Conservation (phyloP, 2,888 invertebrate genomes). For the Melieria omissa region DNA sequence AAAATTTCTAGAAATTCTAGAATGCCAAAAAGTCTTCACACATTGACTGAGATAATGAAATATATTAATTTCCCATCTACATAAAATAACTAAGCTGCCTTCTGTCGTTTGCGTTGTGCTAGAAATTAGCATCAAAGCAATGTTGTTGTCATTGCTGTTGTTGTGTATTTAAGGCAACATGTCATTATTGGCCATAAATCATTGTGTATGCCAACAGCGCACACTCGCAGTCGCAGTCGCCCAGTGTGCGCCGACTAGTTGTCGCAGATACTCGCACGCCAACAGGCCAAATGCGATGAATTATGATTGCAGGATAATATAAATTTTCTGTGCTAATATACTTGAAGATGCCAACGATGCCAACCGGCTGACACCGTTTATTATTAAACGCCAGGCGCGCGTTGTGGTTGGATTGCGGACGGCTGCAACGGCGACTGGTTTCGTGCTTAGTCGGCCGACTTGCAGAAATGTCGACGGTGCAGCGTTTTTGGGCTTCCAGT, state of each 20-base stretch:
- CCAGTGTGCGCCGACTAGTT: background rate
- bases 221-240: background rate
- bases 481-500: background rate
- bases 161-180: conserved; percentile 2
- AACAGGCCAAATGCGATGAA: conserved; percentile 41
- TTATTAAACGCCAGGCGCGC: background rate
- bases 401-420: background rate
- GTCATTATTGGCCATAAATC: conserved; percentile 20
- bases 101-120: no score
- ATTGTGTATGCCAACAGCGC: conserved; percentile 21
- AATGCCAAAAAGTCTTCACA: no score
- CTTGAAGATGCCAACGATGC: conserved; percentile 24
- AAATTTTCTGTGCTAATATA: conserved; percentile 47
- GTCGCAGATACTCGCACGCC: conserved; percentile 12
- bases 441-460: no score
- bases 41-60: no score
- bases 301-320: conserved; percentile 49
- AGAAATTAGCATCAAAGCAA: no score
- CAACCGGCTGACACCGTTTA: conserved; percentile 19
- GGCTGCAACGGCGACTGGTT: no score
- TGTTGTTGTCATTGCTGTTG: background rate
- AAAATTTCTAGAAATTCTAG: no score
- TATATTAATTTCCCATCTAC: no score
- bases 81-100: no score
- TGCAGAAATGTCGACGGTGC: background rate